Conservation (phyloP, 2,797 vertebrate species). For the Myotis myotis region DNA sequence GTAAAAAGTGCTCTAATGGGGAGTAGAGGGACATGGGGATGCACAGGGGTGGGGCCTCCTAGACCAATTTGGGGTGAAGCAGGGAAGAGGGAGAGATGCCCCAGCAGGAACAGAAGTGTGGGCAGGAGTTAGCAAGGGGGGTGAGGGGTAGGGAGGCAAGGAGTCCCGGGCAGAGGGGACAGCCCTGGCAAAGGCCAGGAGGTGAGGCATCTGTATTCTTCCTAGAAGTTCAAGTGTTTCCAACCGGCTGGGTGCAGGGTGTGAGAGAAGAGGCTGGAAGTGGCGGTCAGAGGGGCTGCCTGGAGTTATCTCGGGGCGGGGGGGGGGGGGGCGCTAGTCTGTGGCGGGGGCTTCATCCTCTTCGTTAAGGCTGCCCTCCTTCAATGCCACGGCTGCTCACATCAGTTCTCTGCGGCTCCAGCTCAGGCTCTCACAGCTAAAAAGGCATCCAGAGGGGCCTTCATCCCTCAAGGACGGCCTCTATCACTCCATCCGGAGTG, state of each 20-base stretch:
- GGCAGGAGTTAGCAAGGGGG: background rate
- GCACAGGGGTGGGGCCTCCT: fast-evolving
- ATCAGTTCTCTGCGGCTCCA: fast-evolving
- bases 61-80: background rate
- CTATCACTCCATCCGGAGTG: too few species aligned
- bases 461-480: fast-evolving
- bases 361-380: too few species aligned
- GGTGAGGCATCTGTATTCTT: fast-evolving
- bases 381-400: fast-evolving
- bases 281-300: background rate
- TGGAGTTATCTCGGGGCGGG: fast-evolving
- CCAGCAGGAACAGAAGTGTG: background rate
- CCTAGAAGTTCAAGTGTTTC: background rate
- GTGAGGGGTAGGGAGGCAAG: background rate
- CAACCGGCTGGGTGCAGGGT: background rate
- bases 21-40: fast-evolving
- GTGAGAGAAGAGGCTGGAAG: background rate
- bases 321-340: fast-evolving
- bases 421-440: background rate
- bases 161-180: background rate
- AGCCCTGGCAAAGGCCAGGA: background rate
- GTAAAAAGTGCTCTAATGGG: background rate
- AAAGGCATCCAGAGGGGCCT: background rate
- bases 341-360: background rate
- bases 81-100: background rate